A percentile compares a stretch with the other conserved stretches of the same genome.
These are phyloP conservation scores for Phacellophora camtschatica DNA, from an alignment of 30 jellyfish, hydroid and myxozoan species.

Conservation along the genomic window DNA sequence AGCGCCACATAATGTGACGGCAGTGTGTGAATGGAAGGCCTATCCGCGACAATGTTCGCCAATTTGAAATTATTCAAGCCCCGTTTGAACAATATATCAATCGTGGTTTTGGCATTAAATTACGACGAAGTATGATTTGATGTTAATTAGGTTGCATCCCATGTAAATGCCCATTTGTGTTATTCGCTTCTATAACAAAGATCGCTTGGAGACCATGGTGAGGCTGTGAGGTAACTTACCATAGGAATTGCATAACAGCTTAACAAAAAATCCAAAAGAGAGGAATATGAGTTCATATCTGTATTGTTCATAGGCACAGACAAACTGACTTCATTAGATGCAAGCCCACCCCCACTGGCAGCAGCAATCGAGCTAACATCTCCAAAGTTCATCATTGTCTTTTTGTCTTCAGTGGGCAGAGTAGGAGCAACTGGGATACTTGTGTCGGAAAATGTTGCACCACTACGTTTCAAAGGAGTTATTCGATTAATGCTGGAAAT, in stretches of 20 bases:
- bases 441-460: slow-evolving; percentile 36
- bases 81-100: too few relatives aligned
- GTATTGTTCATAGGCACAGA: slow-evolving; percentile 29
- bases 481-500: slow-evolving; percentile 41
- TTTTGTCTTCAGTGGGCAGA: slow-evolving; percentile 19
- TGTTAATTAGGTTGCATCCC: too few relatives aligned
- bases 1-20: too few relatives aligned
- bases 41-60: too few relatives aligned
- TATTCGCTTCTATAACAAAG: too few relatives aligned
- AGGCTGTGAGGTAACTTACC: slow-evolving; percentile 24
- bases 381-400: background rate
- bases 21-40: too few relatives aligned
- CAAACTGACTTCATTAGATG: slow-evolving; percentile 53
- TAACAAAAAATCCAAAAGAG: slow-evolving; percentile 46
- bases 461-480: slow-evolving; percentile 14
- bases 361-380: slow-evolving; percentile 51
- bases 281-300: slow-evolving; percentile 32
- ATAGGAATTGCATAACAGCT: slow-evolving; percentile 56
- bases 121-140: too few relatives aligned
- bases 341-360: slow-evolving; percentile 76
- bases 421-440: slow-evolving; percentile 53
- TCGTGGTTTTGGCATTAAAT: too few relatives aligned
- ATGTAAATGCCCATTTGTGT: too few relatives aligned
- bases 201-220: background rate
- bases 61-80: too few relatives aligned